Conservation (phyloP, 2,888 invertebrate species). For the Cephus rjabovi region DNA sequence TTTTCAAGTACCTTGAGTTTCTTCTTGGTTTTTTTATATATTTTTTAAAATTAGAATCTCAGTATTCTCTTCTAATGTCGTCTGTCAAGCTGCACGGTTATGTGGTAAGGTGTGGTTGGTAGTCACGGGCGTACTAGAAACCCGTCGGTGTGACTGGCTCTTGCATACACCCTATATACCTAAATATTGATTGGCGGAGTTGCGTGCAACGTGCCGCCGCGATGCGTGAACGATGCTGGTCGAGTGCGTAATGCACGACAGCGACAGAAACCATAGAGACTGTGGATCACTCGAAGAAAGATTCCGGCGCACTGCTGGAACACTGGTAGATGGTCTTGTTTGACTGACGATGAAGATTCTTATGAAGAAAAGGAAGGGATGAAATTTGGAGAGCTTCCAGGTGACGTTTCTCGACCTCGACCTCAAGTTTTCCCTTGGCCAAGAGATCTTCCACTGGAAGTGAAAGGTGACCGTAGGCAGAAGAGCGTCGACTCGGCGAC, state of each 20-base stretch:
- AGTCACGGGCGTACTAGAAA: slow-evolving; percentile 34
- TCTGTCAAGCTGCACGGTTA: background rate
- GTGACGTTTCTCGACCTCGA: background rate
- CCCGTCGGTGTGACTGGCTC: slow-evolving; percentile 26
- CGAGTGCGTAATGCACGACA: slow-evolving; percentile 1
- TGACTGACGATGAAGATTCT: background rate
- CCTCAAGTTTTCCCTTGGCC: background rate
- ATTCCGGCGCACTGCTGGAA: background rate
- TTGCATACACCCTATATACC: slow-evolving; percentile 38
- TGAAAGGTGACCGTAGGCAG: background rate
- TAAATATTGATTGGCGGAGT: slow-evolving; percentile 44
- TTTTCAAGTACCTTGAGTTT: background rate
- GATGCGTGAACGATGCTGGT: slow-evolving; percentile 2
- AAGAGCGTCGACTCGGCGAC: background rate
- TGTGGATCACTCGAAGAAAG: background rate
- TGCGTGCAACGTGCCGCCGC: slow-evolving; percentile 17
- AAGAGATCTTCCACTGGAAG: background rate
- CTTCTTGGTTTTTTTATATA: background rate
- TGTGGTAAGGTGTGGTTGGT: slow-evolving; percentile 41
- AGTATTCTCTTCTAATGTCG: background rate
- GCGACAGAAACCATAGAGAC: background rate
- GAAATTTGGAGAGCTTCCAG: background rate
- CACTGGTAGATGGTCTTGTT: background rate
- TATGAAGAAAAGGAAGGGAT: background rate
- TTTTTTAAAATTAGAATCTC: background rate